Conservation (phyloP, 2,888 invertebrate genomes). For the Andricus quercusramuli region DNA sequence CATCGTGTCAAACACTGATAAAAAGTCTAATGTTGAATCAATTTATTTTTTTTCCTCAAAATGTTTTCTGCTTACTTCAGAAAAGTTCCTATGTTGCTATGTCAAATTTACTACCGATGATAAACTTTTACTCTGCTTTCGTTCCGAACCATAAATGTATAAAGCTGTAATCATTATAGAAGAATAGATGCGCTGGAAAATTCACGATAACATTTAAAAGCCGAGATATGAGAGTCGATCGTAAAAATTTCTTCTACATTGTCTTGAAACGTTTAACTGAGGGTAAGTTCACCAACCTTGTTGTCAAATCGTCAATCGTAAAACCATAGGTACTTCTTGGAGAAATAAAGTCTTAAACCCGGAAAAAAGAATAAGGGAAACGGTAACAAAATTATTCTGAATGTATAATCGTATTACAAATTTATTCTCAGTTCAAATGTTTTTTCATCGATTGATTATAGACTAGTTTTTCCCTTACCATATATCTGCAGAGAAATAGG, state of each 20-base stretch:
- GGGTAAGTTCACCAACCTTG: neutral
- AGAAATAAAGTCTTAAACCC: neutral
- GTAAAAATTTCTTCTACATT: slow-evolving; percentile 30
- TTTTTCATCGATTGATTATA: neutral
- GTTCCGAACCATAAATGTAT: slow-evolving; percentile 28
- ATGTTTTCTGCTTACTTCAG: neutral
- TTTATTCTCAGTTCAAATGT: too few relatives aligned
- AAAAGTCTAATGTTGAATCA: neutral
- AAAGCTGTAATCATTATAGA: slow-evolving; percentile 24
- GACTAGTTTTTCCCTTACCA: neutral
- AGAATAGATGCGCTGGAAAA: neutral
- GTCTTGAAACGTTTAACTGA: slow-evolving; percentile 12
- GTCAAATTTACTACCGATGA: slow-evolving; percentile 9
- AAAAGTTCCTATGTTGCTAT: neutral
- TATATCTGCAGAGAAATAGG: neutral
- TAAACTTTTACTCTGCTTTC: slow-evolving; percentile 30
- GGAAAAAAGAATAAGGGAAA: neutral
- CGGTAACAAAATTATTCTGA: neutral
- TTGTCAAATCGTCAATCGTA: slow-evolving; percentile 34
- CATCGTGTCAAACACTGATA: neutral
- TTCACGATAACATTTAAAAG: slow-evolving; percentile 24
- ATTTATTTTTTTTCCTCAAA: neutral
- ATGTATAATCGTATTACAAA: neutral
- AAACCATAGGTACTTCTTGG: neutral
- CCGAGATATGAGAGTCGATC: slow-evolving; percentile 22